Evolutionary conservation across 2,797 vertebrate genomes (phyloP), one percentile per base, ranked within the genome.

Genomic region (Falco columbarius): DNA sequence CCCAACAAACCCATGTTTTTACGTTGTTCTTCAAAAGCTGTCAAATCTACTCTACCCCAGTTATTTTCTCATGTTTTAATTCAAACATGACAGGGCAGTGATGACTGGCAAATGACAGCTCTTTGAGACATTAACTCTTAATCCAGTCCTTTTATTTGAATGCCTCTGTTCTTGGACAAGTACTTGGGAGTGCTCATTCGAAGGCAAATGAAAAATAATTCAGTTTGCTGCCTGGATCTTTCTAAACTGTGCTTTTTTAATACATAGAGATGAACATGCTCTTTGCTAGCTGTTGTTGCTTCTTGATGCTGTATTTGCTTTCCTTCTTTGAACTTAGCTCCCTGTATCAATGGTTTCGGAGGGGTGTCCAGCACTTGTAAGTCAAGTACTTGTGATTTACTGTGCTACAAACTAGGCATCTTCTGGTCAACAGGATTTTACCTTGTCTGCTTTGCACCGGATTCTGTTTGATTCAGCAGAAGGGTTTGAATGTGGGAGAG

Each of bases 121-220:
- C 6, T 58, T 73, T 4, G 12, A 62, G 46, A 10, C 54, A 18
- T 10, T 65, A 29, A 22, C 2, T 65, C 20, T 59, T 56, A 29
- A 47, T 51, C 20, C 14, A 21, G 10, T 20, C 44, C 0, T 1
- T 4, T 0, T 47, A 14, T 90, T 6, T 68, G 52, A 63, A n/a
- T 10, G 5, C 9, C 4, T 13, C 4, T 42, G 22, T 27, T 61
- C 10, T 68, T 36, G 26, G 61, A 10, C 0, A 0, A 18, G 32
- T 34, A 14, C 27, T 71, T 49, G 40, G 34, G 47, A 66, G 29
- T 42, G 38, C 30, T 46, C 6, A 1, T 90, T 40, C 54, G 58
- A 79, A 74, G 29, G 30, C 38, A 66, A 58, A 34, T 58, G 10
- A 47, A 59, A 74, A 83, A 46, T n/a, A 44, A 30, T 40, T 65